Conservation (phyloP, 2,888 invertebrate species). For the Thumatha senex region DNA sequence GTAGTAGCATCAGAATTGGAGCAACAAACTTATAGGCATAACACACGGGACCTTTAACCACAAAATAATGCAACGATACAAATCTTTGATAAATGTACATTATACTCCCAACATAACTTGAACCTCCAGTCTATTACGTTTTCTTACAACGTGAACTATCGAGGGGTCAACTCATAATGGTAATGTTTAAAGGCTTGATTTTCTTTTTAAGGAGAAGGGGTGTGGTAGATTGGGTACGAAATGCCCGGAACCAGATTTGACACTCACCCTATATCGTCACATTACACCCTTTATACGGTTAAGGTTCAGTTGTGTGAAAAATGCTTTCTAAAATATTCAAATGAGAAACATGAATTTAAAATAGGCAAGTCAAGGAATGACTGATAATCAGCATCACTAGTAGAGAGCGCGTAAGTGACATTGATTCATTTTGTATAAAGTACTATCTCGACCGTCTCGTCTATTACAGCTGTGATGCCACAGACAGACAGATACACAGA, state of each 20-base stretch:
- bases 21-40: too few relatives aligned
- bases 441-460: too few relatives aligned
- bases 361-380: too few relatives aligned
- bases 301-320: constrained; percentile 38
- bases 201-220: constrained; percentile 53
- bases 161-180: constrained; percentile 42
- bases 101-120: constrained; percentile 34
- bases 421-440: too few relatives aligned
- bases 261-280: constrained; percentile 65
- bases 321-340: constrained; percentile 27
- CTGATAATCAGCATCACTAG: too few relatives aligned
- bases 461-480: too few relatives aligned
- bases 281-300: constrained; percentile 57
- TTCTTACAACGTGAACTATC: constrained; percentile 3
- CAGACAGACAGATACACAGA: too few relatives aligned
- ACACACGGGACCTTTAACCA: constrained; percentile 24
- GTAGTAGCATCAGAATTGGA: too few relatives aligned
- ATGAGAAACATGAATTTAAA: too few relatives aligned
- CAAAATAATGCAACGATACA: constrained; percentile 41
- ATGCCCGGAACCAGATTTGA: constrained; percentile 68
- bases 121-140: constrained; percentile 10
- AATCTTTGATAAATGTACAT: constrained; percentile 49
- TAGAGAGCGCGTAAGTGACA: too few relatives aligned
- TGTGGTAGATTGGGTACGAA: constrained; percentile 61
- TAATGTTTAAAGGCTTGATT: constrained; percentile 47